Evolutionary conservation across 2,113 vertebrate genomes (phyloP).

Genomic region (Smithornis capensis): DNA sequence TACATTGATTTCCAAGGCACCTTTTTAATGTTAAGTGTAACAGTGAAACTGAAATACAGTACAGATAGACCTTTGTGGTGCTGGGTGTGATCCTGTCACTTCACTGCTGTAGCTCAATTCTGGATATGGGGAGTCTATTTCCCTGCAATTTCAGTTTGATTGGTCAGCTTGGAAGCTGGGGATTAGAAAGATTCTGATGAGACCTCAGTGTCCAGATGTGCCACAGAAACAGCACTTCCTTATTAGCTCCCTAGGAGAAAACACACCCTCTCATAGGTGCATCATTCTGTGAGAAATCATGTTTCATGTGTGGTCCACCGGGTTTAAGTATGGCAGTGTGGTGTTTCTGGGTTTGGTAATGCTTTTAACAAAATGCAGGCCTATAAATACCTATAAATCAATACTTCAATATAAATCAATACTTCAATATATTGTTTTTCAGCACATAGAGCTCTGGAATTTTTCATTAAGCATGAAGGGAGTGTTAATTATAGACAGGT

Average conservation of each 20-base stretch:
- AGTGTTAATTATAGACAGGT: slow-evolving; percentile 76
- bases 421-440: slow-evolving; percentile 32
- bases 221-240: background rate
- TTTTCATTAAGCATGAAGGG: slow-evolving; percentile 62
- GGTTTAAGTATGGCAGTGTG: background rate
- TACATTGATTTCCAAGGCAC: background rate
- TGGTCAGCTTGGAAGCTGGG: background rate
- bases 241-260: background rate
- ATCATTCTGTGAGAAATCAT: background rate
- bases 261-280: background rate
- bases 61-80: background rate
- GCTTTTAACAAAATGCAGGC: background rate
- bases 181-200: background rate
- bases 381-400: background rate
- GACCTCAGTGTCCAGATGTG: background rate
- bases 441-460: slow-evolving; percentile 80
- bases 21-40: background rate
- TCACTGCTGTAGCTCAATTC: background rate
- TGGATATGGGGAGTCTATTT: background rate
- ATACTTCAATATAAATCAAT: background rate
- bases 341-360: background rate
- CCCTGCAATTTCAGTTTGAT: background rate
- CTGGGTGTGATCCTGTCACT: background rate
- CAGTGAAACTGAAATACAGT: background rate
- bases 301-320: background rate